Base-by-base conservation (phyloP, 2,113 vertebrate genomes). In the Cyprinodon tularosa region DNA sequence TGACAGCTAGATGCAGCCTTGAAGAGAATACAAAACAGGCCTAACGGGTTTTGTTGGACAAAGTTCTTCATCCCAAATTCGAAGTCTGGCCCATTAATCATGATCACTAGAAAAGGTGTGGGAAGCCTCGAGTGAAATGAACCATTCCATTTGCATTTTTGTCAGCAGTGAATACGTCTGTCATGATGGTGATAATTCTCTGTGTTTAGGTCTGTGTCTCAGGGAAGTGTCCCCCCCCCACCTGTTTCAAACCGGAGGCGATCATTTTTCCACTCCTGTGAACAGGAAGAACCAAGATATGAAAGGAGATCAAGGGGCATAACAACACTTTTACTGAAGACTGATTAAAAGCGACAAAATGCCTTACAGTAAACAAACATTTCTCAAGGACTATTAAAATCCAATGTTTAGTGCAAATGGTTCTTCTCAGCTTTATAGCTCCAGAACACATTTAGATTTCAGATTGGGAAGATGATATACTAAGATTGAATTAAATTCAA, bases 21-120 rank as follows among this genome's bases (percentile, higher is more conserved):
- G 72, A 70, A 78, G 73, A 79, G 85, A 89, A 89, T 85, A 78
- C 78, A 80, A 91, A 92, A 82, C 81, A 88, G 76, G 14, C 42
- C 39, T 80, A 80, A 90, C 77, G 83, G 59, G 78, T 68, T 86
- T 77, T 72, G 62, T 85, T 29, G 74, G 50, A 72, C 45, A 60
- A 78, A 85, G 62, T 77, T 86, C 77, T 84, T 74, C 85, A 69
- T 17, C 4, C 3, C 13, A 13, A 53, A 53, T 5, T 14, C 15
- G 2, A 53, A 53, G 50, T 20, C 50, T 5, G 50, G 1, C 50
- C 5, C 7, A 53, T 53, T 53, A 53, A 53, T 53, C 50, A 53
- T 53, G 50, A 53, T 53, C 17, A 17, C 15, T 13, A 17, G 15
- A 4, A 20, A 7, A 53, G 50, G 17, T 53, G 17, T 9, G 50